Conservation (phyloP, 2,888 invertebrate genomes). For the Villa cingulata region DNA sequence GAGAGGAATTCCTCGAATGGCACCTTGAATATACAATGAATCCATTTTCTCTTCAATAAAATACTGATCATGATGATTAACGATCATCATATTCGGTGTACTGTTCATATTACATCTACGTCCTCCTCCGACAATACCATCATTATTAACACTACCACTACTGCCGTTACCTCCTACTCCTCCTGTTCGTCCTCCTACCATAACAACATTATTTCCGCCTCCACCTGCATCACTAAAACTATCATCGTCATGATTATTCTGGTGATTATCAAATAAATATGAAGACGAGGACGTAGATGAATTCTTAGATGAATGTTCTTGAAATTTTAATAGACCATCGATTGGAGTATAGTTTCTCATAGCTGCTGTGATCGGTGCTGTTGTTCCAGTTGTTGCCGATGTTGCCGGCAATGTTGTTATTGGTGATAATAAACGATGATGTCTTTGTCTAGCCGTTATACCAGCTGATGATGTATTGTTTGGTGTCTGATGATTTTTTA, state of each 20-base stretch:
- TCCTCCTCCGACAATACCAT: no score
- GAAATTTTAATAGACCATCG: conserved; percentile 27
- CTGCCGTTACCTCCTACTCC: conserved; percentile 16
- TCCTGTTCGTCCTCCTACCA: conserved; percentile 16
- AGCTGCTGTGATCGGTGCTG: no score
- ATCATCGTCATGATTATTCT: conserved; percentile 14
- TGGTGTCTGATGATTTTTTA: conserved; percentile 19
- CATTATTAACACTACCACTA: neutral
- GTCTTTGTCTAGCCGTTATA: conserved; percentile 16
- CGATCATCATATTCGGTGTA: neutral
- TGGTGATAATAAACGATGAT: conserved; percentile 11
- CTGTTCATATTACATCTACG: conserved; percentile 14
- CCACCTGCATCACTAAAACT: conserved; percentile 20
- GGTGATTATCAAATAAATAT: conserved; percentile 17
- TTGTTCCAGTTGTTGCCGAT: conserved; percentile 11
- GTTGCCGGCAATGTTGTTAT: conserved; percentile 12
- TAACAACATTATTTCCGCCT: neutral
- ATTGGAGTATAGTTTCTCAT: conserved; percentile 30
- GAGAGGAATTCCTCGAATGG: conserved; percentile 29
- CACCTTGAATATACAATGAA: conserved; percentile 32
- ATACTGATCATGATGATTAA: conserved; percentile 21
- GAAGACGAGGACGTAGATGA: conserved; percentile 22
- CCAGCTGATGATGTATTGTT: conserved; percentile 2
- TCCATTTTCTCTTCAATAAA: conserved; percentile 35
- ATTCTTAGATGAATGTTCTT: conserved; percentile 15